Base-by-base conservation (phyloP, 2,888 invertebrate genomes). In the Drosophila affinis region DNA sequence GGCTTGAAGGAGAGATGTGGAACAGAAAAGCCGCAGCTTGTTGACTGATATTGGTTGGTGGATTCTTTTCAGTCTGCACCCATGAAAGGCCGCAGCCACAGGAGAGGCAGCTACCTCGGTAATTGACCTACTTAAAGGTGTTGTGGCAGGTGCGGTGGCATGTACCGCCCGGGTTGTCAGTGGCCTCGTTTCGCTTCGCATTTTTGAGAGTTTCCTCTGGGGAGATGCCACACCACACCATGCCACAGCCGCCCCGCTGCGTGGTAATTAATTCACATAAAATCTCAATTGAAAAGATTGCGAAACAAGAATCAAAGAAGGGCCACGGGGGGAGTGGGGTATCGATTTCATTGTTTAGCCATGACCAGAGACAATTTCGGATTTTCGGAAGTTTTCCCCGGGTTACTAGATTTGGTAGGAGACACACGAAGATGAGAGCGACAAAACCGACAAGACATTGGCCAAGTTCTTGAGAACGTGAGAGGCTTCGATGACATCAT, bases 301-400 rank as follows among this genome's bases (percentile, higher is more conserved):
- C 39, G 14, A 39, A 14, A 39, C 3, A 6, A 14, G 39, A 12
- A 34, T 12, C 39, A 39, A 24, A 4, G 4, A 24, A 24, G 39
- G 39, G 39, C 34, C 12, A 45, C 29, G 7, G 51, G 39, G 32
- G 14, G 17, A 3, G 39, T 24, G 46, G 9, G 14, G 57, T 12
- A 57, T 29, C 51, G 51, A 51, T 68, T 45, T 18, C 68, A 21
- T 53, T 53, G 39, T 69, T 27, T 32, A n/a, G 9, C 84, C 83
- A 75, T 87, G 87, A 79, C 80, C 74, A 65, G 67, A 71, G 69
- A 77, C 72, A 85, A 82, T 82, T 81, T 75, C 14, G 71, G 24
- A 85, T 79, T 82, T 81, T 75, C 29, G 71, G 68, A 87, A 85
- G 82, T 81, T 87, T 72, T 17, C 9, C 21, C 17, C 1, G 18